A percentile compares a stretch with the other conserved stretches of the same genome.
Conservation (phyloP, 2,113 vertebrate species). For the Synchiropus splendidus region DNA sequence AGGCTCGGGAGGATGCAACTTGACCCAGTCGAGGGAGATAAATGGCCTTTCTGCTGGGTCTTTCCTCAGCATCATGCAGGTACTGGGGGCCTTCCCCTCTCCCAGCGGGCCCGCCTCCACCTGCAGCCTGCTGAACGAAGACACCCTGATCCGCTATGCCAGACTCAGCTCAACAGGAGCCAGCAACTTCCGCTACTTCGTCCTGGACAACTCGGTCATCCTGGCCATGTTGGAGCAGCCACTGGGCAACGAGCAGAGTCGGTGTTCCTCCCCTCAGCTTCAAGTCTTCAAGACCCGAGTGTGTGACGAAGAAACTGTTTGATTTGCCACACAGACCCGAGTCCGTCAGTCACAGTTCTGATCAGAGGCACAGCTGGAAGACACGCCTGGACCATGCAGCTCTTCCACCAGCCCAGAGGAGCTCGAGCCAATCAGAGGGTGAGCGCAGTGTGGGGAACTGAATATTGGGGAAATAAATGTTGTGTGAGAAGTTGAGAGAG, state of each 20-base stretch:
- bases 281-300: not conserved
- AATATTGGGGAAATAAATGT: too few species aligned
- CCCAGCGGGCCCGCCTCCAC: constrained; percentile 91
- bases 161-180: constrained; percentile 81
- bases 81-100: constrained; percentile 89
- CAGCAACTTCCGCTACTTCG: constrained; percentile 91
- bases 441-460: too few species aligned
- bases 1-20: too few species aligned
- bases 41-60: constrained; percentile 10
- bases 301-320: not conserved
- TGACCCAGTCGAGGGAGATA: constrained; percentile 17
- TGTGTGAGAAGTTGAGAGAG: too few species aligned
- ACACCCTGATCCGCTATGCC: constrained; percentile 85
- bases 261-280: constrained; percentile 41
- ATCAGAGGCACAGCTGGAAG: constrained; percentile 88
- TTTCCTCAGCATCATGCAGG: constrained; percentile 86
- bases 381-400: constrained; percentile 93
- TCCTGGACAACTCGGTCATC: constrained; percentile 91
- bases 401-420: constrained; percentile 89
- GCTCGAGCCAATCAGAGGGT: constrained; percentile 93
- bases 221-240: constrained; percentile 94
- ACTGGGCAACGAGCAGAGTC: constrained; percentile 92
- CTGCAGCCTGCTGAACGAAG: constrained; percentile 93
- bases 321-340: constrained; percentile 70
- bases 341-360: constrained; percentile 85